phyloP scores from a whole-genome alignment of 2,113 vertebrate genomes.

The Microcebus ravelobensis region DNA sequence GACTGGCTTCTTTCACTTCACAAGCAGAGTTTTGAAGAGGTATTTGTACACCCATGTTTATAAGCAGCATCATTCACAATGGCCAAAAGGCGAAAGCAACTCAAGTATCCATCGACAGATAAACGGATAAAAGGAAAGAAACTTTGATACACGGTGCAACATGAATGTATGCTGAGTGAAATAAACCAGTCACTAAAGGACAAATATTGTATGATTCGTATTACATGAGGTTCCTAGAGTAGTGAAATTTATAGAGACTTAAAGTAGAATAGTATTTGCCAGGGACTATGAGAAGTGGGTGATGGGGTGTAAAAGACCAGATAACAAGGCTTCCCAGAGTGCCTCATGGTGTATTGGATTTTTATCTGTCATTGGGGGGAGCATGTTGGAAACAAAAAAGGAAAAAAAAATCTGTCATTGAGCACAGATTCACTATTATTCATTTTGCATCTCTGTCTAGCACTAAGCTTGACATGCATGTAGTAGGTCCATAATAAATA shows the following conservation, averaged over 20 bases:
- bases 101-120: background rate
- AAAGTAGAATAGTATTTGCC: background rate
- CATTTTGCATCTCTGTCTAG: background rate
- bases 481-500: background rate
- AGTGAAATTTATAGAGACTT: background rate
- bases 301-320: background rate
- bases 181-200: background rate
- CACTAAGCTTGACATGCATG: background rate
- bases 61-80: background rate
- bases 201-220: background rate
- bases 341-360: background rate
- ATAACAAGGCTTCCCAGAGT: background rate
- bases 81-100: background rate
- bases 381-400: too few species aligned
- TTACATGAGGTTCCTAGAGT: background rate
- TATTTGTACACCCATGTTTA: background rate
- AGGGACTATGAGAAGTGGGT: background rate
- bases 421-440: background rate
- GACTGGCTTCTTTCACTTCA: conserved; percentile 3
- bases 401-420: background rate
- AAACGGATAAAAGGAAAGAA: background rate
- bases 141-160: background rate
- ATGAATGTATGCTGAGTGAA: background rate
- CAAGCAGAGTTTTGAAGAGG: background rate
- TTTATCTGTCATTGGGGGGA: background rate